Percentiles rank a stretch among this genome's conserved stretches.
Evolutionary conservation across 1,140 invertebrate species (phyloP).

Genomic region (Drosophila malerkotliana): DNA sequence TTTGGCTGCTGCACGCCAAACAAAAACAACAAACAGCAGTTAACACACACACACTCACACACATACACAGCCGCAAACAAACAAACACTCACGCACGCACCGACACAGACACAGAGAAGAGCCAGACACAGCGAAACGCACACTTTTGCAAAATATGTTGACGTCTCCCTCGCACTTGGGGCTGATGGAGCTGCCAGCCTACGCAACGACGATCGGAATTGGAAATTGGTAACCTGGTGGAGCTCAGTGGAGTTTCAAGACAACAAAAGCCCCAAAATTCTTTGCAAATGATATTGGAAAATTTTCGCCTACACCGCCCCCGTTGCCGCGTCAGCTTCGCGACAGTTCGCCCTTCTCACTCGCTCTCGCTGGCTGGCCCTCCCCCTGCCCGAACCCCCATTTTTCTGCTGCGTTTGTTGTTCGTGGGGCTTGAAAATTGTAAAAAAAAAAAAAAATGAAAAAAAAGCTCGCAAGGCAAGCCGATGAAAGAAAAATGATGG

Average conservation of each 20-base stretch:
- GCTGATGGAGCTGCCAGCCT: constrained; percentile 23
- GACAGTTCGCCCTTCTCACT: neutral
- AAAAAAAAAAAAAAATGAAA: neutral
- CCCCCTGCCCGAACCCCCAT: neutral
- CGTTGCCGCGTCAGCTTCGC: neutral
- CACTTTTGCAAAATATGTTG: constrained; percentile 9
- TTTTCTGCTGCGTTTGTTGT: constrained; percentile 45
- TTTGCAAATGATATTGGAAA: constrained; percentile 10
- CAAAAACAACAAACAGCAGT: constrained; percentile 54
- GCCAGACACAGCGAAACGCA: constrained; percentile 24
- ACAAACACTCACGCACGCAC: constrained; percentile 11
- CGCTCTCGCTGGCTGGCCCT: neutral
- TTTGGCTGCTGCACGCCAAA: constrained; percentile 33
- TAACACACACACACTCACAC: constrained; percentile 30
- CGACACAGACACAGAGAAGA: constrained; percentile 6
- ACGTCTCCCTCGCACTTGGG: constrained; percentile 27
- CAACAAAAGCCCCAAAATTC: constrained; percentile 4
- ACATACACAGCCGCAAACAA: constrained; percentile 9
- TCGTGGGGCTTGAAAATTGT: constrained; percentile 20
- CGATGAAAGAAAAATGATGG: constrained; percentile 43
- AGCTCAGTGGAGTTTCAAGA: neutral
- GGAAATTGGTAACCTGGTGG: constrained; percentile 14
- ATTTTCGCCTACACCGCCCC: constrained; percentile 2
- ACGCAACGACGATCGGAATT: constrained; percentile 42
- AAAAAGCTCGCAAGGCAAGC: constrained; percentile 26